Evolutionary conservation across 2,797 vertebrate genomes (phyloP).

Genomic region (Poecilia wingei): DNA sequence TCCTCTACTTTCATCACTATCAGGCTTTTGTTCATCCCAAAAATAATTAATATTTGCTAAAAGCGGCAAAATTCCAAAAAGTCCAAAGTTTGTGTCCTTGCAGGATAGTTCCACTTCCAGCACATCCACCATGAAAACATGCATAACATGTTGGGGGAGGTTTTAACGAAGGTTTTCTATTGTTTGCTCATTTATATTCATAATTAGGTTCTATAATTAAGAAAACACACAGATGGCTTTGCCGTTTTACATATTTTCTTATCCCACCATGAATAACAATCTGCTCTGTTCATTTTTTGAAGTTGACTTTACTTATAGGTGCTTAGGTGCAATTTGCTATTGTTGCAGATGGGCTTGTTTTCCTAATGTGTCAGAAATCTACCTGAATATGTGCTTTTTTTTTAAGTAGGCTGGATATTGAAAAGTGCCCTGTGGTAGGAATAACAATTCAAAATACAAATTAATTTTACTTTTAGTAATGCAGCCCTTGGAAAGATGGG

Average conservation of each 20-base stretch:
- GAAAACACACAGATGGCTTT: background rate
- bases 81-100: background rate
- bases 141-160: background rate
- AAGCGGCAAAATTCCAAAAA: too few relatives aligned
- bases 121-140: background rate
- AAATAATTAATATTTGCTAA: too few relatives aligned
- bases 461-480: background rate
- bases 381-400: background rate
- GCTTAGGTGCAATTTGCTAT: background rate
- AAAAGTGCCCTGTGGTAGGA: background rate
- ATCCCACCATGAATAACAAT: background rate
- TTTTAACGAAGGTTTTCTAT: background rate
- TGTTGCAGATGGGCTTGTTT: background rate
- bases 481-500: background rate
- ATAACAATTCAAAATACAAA: background rate
- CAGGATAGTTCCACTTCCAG: background rate
- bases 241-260: background rate
- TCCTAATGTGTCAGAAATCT: background rate
- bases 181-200: background rate
- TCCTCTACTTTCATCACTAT: background rate
- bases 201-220: background rate
- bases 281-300: background rate
- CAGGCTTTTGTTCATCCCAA: background rate
- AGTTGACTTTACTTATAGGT: background rate
- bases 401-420: background rate